phyloP scores from a whole-genome alignment of 2,888 invertebrate genomes.

The Argynnis bischoffii region DNA sequence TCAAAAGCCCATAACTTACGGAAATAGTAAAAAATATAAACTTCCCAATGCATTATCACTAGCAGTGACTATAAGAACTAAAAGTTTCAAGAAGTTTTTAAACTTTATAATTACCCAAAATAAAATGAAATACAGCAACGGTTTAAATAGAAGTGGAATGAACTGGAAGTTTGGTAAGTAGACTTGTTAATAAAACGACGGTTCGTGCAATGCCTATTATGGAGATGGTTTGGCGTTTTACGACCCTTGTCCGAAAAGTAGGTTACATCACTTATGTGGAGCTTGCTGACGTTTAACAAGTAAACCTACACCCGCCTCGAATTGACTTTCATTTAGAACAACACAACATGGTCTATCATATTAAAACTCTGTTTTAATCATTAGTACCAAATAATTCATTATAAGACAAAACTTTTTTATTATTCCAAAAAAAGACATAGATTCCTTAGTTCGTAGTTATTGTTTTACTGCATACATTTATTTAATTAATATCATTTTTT shows the following conservation, averaged over 20 bases:
- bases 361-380: neutral
- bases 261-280: conserved; percentile 60
- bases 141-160: conserved; percentile 42
- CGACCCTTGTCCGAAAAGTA: conserved; percentile 60
- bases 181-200: conserved; percentile 59
- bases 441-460: too few species aligned
- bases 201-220: conserved; percentile 71
- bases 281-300: conserved; percentile 44
- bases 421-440: too few species aligned
- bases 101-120: too few species aligned
- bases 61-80: too few species aligned
- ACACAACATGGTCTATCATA: neutral
- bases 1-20: too few species aligned
- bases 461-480: too few species aligned
- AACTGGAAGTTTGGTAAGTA: conserved; percentile 63
- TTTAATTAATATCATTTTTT: too few species aligned
- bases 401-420: too few species aligned
- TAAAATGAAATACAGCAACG: neutral
- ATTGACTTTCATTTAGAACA: neutral
- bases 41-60: too few species aligned
- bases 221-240: conserved; percentile 58
- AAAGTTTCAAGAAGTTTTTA: too few species aligned
- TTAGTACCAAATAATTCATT: too few species aligned
- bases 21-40: too few species aligned
- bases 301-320: conserved; percentile 19